Base-by-base conservation (phyloP, 2,888 invertebrate species). In the Tenthredo amoena region DNA sequence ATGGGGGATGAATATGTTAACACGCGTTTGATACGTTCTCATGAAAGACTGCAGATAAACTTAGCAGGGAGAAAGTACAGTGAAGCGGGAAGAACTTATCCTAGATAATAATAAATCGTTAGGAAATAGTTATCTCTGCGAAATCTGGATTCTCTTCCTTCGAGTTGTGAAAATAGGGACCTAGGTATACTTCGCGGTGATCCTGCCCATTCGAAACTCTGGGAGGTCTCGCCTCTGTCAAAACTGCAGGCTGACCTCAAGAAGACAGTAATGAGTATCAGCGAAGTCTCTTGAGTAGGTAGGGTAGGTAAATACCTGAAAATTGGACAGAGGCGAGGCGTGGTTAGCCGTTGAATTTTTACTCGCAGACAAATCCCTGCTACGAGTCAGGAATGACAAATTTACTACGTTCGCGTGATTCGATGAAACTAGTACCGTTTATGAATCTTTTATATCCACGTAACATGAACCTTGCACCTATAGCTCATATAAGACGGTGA, bases 161-260 rank as follows among this genome's bases (percentile, higher is more conserved):
- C 1, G 15, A n/a, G 18, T 34, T 37, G 34, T 12, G 71, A 9
- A 71, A 74, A 40, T 26, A 72, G n/a, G 40, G 10, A n/a, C 21
- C 6, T 62, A 26, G 62, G 62, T n/a, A 50, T 50, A 55, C 55
- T n/a, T 7, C 55, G n/a, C 55, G 68, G 68, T 18, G 10, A 68
- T 12, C 1, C 31, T 68, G 12, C 26, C 40, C n/a, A 50, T 68
- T 71, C 1, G 7, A n/a, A 77, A 31, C 83, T 43, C 65, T 50
- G 83, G 68, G 71, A 47, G 68, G 83, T 83, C 77, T 65, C 12
- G 18, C 31, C 68, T 68, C 68, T 68, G 83, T 83, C 83, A 83
- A 83, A 83, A 83, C 83, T 83, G 7, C n/a, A n/a, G n/a, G n/a
- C 83, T 83, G 31, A 68, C 68, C 83, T 68, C 83, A 40, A 58